Evolutionary conservation across 2,888 invertebrate species (phyloP), one percentile per base, ranked within the genome.

Genomic region (Cheilosia vernalis): DNA sequence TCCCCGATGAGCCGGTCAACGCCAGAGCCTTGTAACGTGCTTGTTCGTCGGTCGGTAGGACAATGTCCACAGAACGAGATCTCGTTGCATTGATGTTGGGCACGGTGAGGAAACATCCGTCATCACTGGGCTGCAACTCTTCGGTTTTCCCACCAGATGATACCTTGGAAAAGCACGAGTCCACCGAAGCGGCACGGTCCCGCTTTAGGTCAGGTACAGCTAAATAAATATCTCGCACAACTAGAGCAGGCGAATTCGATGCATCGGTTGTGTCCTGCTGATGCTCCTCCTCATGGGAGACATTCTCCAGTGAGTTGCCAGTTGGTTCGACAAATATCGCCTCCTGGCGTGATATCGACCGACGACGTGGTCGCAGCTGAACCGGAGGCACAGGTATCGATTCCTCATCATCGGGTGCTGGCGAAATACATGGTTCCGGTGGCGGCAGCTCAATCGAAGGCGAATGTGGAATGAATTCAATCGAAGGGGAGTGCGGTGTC

Each of bases 61-160:
- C 97, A 89, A 97, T 97, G 92, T 97, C 97, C 83, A 97, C 97
- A 58, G 97, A 97, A 84, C 96, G 94, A 42, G 97, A 97, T 60
- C 97, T 93, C 40, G 95, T 94, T 58, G 93, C 94, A 86, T 95
- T 95, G 79, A 94, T 94, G 64, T 95, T 95, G 5, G 96, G 96
- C 77, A 96, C 96, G 76, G 95, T 94, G 61, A 94, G 94, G 79
- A 93, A 93, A 55, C 92, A 91, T 81, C 93, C 93, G 70, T 93
- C 93, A 30, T 93, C 93, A 69, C 94, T 94, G 88, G 95, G 94
- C 88, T 94, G 93, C 87, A 96, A 90, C 89, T 96, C 95, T 89
- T 95, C 95, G 21, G 95, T 95, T 91, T 95, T 94, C 72, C 94
- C 94, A 87, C 94, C 94, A 60, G 96, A 95, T 27, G 95, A 94